A percentile compares a stretch with the other conserved stretches of the same genome.
These are phyloP conservation scores for Phrynosoma blainvillii DNA, from an alignment of 2,113 vertebrate genomes.

Conservation along the genomic window DNA sequence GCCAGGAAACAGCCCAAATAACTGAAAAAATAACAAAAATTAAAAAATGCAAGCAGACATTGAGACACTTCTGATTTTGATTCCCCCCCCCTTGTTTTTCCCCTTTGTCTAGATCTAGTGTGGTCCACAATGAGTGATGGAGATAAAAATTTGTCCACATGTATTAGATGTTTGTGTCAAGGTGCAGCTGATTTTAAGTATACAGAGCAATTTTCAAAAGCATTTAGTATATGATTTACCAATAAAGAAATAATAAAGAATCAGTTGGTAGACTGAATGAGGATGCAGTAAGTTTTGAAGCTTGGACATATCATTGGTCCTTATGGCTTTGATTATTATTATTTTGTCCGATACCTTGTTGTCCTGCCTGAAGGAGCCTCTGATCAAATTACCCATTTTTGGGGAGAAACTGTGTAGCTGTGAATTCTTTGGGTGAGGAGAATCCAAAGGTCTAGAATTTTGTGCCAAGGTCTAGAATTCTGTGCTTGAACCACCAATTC, in stretches of 20 bases:
- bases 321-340: conserved; percentile 51
- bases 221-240: no score
- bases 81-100: no score
- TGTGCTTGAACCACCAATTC: not conserved
- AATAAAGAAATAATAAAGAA: not conserved
- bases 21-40: no score
- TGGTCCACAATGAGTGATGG: no score
- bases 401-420: not conserved
- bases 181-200: not conserved
- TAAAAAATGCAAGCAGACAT: no score
- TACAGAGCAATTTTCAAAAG: not conserved
- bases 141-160: no score
- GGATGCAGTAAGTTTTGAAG: conserved; percentile 45
- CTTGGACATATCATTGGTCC: conserved; percentile 31
- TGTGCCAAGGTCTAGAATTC: not conserved
- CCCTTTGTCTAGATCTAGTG: no score
- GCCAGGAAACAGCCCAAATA: no score
- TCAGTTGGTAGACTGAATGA: conserved; percentile 60
- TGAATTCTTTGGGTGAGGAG: not conserved
- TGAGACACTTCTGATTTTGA: no score
- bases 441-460: not conserved
- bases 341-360: rapidly evolving
- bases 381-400: conserved; percentile 56
- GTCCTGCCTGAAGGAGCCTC: not conserved
- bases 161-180: not conserved